Conservation (phyloP, 2,888 invertebrate species). For the Diabrotica balteata region DNA sequence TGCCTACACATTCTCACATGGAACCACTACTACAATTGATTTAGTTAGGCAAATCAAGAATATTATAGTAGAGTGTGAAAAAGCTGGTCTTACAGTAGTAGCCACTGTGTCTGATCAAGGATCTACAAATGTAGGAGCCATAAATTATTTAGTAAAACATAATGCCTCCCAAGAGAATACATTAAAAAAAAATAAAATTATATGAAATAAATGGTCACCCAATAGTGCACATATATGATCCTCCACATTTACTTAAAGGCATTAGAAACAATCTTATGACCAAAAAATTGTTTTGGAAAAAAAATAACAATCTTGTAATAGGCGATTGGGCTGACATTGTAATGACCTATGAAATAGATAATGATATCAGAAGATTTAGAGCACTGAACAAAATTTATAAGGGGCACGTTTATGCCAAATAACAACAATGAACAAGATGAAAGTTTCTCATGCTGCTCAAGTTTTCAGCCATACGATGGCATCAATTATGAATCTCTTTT, state of each 20-base stretch:
- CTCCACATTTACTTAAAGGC: not conserved
- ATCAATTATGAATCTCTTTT: not conserved
- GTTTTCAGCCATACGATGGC: not conserved
- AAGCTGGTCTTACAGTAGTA: conserved; percentile 37
- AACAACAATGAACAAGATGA: too few species aligned
- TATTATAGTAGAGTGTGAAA: conserved; percentile 35
- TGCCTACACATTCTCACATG: conserved; percentile 37
- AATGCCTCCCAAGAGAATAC: too few species aligned
- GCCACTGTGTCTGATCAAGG: conserved; percentile 18
- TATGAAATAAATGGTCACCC: conserved; percentile 7
- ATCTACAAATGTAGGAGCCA: conserved; percentile 10
- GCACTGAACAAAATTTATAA: conserved; percentile 7
- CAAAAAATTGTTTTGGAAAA: conserved; percentile 14
- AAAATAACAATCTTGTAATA: conserved; percentile 1
- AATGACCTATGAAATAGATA: conserved; percentile 17
- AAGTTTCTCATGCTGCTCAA: too few species aligned
- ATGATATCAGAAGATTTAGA: not conserved
- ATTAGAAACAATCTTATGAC: conserved; percentile 13
- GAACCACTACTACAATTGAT: conserved; percentile 30
- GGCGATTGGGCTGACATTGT: conserved; percentile 13
- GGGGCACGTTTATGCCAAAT: not conserved
- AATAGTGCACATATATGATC: conserved; percentile 14
- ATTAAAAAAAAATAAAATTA: not conserved
- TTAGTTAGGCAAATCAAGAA: conserved; percentile 32
- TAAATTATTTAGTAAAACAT: too few species aligned